Evolutionary conservation across 2,888 invertebrate genomes (phyloP).

Genomic region (Agonopterix arenella): DNA sequence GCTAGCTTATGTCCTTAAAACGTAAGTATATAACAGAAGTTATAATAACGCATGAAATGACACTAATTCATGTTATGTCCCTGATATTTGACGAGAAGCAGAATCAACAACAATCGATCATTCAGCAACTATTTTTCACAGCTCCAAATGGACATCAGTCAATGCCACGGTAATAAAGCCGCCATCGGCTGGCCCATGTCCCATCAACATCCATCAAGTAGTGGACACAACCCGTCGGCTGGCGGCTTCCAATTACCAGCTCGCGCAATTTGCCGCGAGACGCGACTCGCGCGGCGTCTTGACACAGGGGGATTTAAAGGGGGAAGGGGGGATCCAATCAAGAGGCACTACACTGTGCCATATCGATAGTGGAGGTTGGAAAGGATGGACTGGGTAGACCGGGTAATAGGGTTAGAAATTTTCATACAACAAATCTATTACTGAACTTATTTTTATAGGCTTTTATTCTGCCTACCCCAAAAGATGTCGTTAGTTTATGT

Average conservation of each 20-base stretch:
- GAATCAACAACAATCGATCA: not conserved
- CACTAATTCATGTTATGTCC: too few relatives aligned
- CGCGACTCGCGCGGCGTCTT: constrained; percentile 5
- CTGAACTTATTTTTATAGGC: too few relatives aligned
- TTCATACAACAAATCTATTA: too few relatives aligned
- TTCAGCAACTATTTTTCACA: not conserved
- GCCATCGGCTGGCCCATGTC: not conserved
- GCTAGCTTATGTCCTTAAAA: too few relatives aligned
- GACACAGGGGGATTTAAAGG: not conserved
- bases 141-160: not conserved
- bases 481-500: too few relatives aligned
- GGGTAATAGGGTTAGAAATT: too few relatives aligned
- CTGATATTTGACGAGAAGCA: not conserved
- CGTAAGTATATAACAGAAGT: too few relatives aligned
- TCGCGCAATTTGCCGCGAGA: constrained; percentile 8
- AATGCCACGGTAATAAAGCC: not conserved
- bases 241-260: constrained; percentile 10
- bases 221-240: too few relatives aligned
- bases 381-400: not conserved
- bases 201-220: not conserved
- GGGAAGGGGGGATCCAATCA: constrained; percentile 11
- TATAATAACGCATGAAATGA: too few relatives aligned
- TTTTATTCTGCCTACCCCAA: too few relatives aligned
- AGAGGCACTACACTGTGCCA: constrained; percentile 9
- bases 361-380: constrained; percentile 3